phyloP scores from a whole-genome alignment of 2,113 vertebrate species.

The Willisornis vidua region DNA sequence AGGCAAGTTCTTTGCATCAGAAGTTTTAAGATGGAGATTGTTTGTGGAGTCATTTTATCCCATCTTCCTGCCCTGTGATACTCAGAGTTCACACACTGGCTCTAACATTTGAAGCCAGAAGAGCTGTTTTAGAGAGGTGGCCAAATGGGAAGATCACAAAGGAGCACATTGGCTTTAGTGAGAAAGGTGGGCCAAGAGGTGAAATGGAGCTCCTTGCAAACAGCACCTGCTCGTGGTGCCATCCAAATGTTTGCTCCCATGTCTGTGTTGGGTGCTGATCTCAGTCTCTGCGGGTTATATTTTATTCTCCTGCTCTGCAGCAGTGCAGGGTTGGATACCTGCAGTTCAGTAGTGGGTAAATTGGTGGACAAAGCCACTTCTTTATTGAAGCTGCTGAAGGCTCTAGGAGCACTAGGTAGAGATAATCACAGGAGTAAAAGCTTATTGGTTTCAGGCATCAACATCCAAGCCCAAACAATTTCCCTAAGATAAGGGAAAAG shows the following conservation, averaged over 20 bases:
- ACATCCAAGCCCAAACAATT: not conserved
- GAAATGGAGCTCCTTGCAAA: not conserved
- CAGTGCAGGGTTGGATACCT: not conserved
- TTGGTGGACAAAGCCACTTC: not conserved
- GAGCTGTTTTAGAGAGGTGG: not conserved
- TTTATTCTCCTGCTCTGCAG: not conserved
- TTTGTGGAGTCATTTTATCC: not conserved
- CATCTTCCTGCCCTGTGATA: not conserved
- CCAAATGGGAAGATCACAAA: not conserved
- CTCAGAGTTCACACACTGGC: not conserved
- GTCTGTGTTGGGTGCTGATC: not conserved
- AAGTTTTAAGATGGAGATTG: not conserved
- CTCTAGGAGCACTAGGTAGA: not conserved
- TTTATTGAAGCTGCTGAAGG: not conserved
- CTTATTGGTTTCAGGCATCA: not conserved
- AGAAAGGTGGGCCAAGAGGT: not conserved
- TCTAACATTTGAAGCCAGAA: not conserved
- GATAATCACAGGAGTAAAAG: not conserved
- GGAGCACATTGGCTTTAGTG: not conserved
- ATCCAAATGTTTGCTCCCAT: rapidly evolving
- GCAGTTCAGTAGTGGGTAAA: not conserved
- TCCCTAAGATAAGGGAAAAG: not conserved
- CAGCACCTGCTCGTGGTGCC: not conserved
- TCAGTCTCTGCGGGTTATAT: not conserved
- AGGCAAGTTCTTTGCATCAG: not conserved